A percentile compares a stretch with the other conserved stretches of the same genome.
Evolutionary conservation across 2,113 vertebrate genomes (phyloP).

Genomic region (Laterallus jamaicensis): DNA sequence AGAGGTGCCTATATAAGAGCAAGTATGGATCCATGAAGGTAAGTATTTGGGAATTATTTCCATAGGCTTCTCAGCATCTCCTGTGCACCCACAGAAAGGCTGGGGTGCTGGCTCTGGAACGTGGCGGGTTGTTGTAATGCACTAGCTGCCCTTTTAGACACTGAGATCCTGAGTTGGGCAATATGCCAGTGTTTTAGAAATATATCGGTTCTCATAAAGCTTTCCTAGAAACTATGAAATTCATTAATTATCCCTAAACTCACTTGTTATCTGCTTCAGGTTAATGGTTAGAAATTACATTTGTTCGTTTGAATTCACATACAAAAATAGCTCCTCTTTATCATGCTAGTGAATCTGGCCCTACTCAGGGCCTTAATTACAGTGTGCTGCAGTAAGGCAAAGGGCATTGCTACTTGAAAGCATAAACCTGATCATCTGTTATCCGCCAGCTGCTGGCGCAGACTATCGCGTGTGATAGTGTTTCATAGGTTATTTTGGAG

Average conservation of each 20-base stretch:
- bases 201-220: neutral
- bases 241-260: neutral
- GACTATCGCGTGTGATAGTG: neutral
- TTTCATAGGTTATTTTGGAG: neutral
- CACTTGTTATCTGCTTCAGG: neutral
- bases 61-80: neutral
- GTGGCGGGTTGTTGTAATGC: neutral
- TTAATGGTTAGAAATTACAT: constrained; percentile 15
- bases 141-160: neutral
- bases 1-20: neutral
- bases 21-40: neutral
- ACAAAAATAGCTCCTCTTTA: neutral
- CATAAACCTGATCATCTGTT: neutral
- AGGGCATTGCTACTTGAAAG: neutral
- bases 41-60: neutral
- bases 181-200: neutral
- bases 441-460: neutral
- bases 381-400: neutral
- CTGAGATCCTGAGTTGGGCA: neutral
- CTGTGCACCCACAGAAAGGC: neutral
- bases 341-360: neutral
- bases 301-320: neutral
- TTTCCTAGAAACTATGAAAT: constrained; percentile 4
- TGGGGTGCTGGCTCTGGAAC: neutral
- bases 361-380: neutral